A percentile compares a stretch with the other conserved stretches of the same genome.
Conservation (phyloP, 2,888 invertebrate genomes). For the Pristionchus japonicus region DNA sequence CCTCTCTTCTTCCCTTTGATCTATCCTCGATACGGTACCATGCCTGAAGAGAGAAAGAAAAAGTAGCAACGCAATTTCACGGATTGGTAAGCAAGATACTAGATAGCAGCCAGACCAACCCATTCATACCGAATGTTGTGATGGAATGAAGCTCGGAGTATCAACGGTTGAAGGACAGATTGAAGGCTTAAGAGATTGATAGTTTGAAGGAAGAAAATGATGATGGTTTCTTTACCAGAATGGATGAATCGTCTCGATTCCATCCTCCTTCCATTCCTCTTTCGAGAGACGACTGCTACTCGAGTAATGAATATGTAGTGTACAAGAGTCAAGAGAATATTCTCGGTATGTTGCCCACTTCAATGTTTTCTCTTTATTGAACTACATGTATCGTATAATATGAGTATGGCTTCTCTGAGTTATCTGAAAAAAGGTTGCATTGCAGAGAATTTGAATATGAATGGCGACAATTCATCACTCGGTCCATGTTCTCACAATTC, state of each 20-base stretch:
- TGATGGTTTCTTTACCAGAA: no score
- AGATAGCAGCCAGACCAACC: neutral
- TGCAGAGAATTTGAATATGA: neutral
- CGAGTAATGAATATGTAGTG: slow-evolving; percentile 43
- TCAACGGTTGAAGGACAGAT: neutral
- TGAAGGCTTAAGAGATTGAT: neutral
- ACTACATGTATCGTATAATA: no score
- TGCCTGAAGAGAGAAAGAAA: neutral
- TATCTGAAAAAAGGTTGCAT: neutral
- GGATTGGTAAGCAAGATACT: neutral
- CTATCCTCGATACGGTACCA: neutral
- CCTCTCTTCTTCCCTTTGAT: neutral
- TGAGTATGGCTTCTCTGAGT: no score
- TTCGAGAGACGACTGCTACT: slow-evolving; percentile 41
- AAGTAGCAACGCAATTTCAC: neutral
- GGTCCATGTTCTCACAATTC: slow-evolving; percentile 17
- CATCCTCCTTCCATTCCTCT: slow-evolving; percentile 26
- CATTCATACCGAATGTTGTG: neutral
- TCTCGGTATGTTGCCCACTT: neutral
- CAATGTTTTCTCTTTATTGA: no score
- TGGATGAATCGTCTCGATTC: neutral
- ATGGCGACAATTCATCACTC: slow-evolving; percentile 8
- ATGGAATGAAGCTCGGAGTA: neutral
- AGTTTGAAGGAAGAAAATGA: neutral
- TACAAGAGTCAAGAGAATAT: slow-evolving; percentile 41